Percentiles rank a stretch among this genome's conserved stretches.
Conservation (phyloP, 2,888 invertebrate species). For the Drosophila maculinotata region DNA sequence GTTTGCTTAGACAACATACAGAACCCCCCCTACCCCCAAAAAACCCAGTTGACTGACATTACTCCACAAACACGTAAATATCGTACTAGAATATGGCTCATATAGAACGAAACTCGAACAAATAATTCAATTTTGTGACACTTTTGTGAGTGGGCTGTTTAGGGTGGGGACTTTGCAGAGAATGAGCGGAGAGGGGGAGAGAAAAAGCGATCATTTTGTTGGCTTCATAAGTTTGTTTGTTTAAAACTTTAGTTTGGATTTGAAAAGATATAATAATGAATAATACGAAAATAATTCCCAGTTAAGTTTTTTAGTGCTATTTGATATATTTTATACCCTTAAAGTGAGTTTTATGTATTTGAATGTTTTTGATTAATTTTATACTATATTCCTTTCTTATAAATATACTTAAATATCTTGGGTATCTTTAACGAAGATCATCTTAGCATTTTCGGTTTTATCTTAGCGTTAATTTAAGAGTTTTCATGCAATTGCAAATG, state of each 20-base stretch:
- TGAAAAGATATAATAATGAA: constrained; percentile 8
- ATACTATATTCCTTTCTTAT: too few species aligned
- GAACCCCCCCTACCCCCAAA: constrained; percentile 21
- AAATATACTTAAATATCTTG: too few species aligned
- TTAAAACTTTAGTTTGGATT: constrained; percentile 7
- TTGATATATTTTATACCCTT: background rate
- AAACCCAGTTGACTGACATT: constrained; percentile 54
- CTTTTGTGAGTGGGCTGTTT: constrained; percentile 8
- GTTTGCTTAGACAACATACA: constrained; percentile 65
- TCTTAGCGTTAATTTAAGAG: background rate
- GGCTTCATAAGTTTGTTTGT: constrained; percentile 13
- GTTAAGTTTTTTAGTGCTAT: background rate
- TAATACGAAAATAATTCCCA: constrained; percentile 3
- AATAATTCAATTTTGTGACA: constrained; percentile 42
- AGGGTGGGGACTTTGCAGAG: background rate
- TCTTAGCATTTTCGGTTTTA: background rate
- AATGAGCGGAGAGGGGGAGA: background rate
- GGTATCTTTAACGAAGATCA: too few species aligned
- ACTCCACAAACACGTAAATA: constrained; percentile 28
- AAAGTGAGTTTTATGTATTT: too few species aligned
- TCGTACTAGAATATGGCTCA: constrained; percentile 22
- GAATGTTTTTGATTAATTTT: too few species aligned
- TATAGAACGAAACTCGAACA: constrained; percentile 46
- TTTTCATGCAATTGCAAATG: constrained; percentile 8
- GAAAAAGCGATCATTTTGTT: background rate